These are phyloP conservation scores for Tenthredo distinguenda DNA, from an alignment of 2,888 invertebrate species.

Conservation along the genomic window DNA sequence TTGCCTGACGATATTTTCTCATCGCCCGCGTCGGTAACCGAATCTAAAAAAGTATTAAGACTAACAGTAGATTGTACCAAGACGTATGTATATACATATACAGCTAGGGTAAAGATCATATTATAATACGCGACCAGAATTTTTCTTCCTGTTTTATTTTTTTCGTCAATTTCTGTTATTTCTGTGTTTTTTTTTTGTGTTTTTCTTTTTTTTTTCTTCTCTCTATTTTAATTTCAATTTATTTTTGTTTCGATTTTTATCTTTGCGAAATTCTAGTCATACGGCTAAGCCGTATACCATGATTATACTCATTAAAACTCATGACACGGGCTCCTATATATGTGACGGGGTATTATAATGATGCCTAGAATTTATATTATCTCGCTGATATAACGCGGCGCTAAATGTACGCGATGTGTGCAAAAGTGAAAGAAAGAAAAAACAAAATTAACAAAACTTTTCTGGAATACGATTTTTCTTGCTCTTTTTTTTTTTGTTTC, in stretches of 20 bases:
- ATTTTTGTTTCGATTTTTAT: too few species aligned
- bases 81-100: neutral
- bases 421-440: neutral
- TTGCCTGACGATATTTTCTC: neutral
- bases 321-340: neutral
- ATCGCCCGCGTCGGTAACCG: neutral
- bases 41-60: neutral
- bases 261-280: neutral
- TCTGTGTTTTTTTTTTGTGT: neutral
- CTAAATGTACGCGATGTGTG: neutral
- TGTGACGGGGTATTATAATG: neutral
- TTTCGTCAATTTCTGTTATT: neutral
- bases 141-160: neutral
- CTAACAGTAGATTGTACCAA: neutral
- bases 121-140: neutral
- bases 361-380: neutral
- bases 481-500: neutral
- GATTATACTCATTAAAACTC: slow-evolving; percentile 3
- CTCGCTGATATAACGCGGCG: neutral
- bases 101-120: neutral
- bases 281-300: neutral
- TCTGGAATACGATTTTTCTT: neutral
- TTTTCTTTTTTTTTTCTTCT: neutral
- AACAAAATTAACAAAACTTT: neutral
- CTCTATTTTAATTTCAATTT: too few species aligned